Base-by-base conservation (phyloP, 2,797 vertebrate species). In the Muraenolepis orangiensis region DNA sequence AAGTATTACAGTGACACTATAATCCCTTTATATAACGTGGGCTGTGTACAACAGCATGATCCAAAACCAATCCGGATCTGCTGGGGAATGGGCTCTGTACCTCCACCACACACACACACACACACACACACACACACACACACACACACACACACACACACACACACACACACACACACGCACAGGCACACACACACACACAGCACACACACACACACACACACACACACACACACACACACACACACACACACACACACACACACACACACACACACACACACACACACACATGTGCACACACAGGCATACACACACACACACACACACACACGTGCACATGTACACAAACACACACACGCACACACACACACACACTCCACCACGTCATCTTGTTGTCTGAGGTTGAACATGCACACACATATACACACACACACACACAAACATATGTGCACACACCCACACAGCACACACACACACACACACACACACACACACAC, bases 401-500 rank as follows among this genome's bases (percentile, higher is more conserved):
- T n/a, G n/a, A n/a, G n/a, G n/a, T n/a, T n/a, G n/a, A n/a, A 57
- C n/a, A 23, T 18, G 20, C 51, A n/a, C 51, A 57, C 51, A 23
- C 51, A 57, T 18, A 8, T 18, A 23, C 51, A 23, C 42, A 57
- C 51, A n/a, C 42, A 18, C 51, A 57, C 18, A 23, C 51, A 57
- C 51, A 1, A 2, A 57, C 11, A 1, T 18, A 57, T 18, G 1
- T 18, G 20, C 51, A 6, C 51, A 57, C 51, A 57, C 51, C 6
- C 51, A 2, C 51, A 57, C 42, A n/a, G n/a, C 51, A 4, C 18
- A 57, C 51, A 64, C 57, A 28, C 57, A 64, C 57, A 28, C 57
- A 64, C 57, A 64, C 57, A 64, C 57, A 64, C 23, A 64, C 57
- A 64, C 57, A 51, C 42, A 14, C 40, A 68, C 64, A 74, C 72